A percentile compares a stretch with the other conserved stretches of the same genome.
Conservation (phyloP, 2,797 vertebrate genomes). For the Fistularia commersonii region DNA sequence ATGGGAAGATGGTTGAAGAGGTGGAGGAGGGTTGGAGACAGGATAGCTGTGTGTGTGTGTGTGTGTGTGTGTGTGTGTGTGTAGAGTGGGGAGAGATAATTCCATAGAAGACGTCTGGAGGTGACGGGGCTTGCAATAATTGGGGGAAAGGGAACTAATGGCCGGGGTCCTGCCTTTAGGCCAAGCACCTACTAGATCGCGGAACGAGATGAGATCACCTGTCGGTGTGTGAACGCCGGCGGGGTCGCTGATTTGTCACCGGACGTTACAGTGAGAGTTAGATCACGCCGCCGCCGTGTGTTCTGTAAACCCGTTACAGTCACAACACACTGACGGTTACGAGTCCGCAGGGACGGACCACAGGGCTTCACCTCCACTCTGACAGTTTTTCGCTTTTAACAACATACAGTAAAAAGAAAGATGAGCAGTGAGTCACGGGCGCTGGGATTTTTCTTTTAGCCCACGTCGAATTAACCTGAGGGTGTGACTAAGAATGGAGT, state of each 20-base stretch:
- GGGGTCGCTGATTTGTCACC: constrained; percentile 19
- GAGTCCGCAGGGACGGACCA: too few species aligned
- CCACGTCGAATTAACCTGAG: too few species aligned
- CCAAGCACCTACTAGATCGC: constrained; percentile 26
- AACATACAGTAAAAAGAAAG: too few species aligned
- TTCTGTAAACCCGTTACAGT: too few species aligned
- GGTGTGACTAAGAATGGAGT: too few species aligned
- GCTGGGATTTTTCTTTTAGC: too few species aligned
- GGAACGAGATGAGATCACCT: constrained; percentile 32
- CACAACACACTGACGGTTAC: too few species aligned
- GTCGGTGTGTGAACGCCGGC: constrained; percentile 19
- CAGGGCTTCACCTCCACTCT: too few species aligned
- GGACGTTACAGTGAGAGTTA: constrained; percentile 1
- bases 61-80: neutral
- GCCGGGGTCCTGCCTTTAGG: constrained; percentile 42
- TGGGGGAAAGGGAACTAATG: constrained; percentile 25
- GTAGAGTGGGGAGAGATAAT: constrained; percentile 19
- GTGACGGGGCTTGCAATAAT: constrained; percentile 9
- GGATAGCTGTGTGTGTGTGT: constrained; percentile 9
- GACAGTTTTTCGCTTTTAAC: too few species aligned
- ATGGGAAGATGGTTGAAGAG: constrained; percentile 27
- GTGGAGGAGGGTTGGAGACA: constrained; percentile 23
- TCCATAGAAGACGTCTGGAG: constrained; percentile 27
- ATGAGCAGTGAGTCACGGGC: too few species aligned
- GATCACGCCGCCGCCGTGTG: neutral